A percentile compares a stretch with the other conserved stretches of the same genome.
phyloP scores from a whole-genome alignment of 1,140 invertebrate species.

The Hyphantria cunea region DNA sequence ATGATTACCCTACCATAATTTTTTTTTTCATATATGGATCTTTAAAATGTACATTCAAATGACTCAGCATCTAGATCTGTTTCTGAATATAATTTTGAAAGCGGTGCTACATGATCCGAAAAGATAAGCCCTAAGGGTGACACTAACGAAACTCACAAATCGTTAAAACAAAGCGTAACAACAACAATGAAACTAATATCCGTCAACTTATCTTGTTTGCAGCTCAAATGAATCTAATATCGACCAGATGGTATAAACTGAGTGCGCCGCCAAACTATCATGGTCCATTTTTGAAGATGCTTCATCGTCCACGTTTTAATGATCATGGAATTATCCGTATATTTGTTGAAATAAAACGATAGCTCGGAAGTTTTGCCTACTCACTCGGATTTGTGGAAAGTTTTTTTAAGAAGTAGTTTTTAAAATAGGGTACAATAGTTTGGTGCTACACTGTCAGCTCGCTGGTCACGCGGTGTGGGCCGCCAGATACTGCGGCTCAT shows the following conservation, averaged over 20 bases:
- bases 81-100: neutral
- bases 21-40: no score
- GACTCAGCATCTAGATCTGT: constrained; percentile 3
- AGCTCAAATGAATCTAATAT: constrained; percentile 77
- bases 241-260: constrained; percentile 76
- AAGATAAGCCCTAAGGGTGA: constrained; percentile 54
- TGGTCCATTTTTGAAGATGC: neutral
- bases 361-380: neutral
- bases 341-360: neutral
- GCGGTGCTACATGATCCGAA: constrained; percentile 50
- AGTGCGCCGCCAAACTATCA: constrained; percentile 30
- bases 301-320: neutral
- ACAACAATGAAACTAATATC: constrained; percentile 75
- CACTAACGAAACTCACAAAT: constrained; percentile 68
- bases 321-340: no score
- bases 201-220: constrained; percentile 75
- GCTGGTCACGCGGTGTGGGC: constrained; percentile 20
- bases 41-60: constrained; percentile 16
- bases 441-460: constrained; percentile 16
- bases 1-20: neutral
- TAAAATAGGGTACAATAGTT: neutral
- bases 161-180: constrained; percentile 68
- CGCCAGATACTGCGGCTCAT: constrained; percentile 26
- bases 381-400: neutral
- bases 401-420: neutral